phyloP scores from a whole-genome alignment of 2,888 invertebrate species.

The Heteromyza rotundicornis region DNA sequence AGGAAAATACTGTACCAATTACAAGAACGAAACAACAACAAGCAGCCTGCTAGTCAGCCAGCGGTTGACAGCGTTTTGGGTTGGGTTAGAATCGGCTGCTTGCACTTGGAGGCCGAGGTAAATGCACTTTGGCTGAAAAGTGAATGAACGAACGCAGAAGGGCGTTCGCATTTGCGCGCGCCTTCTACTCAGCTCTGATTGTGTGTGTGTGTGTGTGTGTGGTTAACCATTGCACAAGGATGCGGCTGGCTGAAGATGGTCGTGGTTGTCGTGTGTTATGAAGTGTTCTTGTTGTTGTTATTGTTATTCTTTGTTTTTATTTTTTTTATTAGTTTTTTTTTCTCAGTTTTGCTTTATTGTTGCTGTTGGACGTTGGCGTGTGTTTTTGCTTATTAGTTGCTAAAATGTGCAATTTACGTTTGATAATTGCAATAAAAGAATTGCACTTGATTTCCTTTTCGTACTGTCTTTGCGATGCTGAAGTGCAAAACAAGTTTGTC shows the following conservation, averaged over 20 bases:
- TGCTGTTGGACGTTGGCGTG: conserved; percentile 15
- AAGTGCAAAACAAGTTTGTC: conserved; percentile 16
- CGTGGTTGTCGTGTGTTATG: neutral
- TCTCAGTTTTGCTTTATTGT: conserved; percentile 6
- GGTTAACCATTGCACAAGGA: conserved; percentile 34
- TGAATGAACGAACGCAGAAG: conserved; percentile 40
- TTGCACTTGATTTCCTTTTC: neutral
- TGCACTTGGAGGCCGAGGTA: conserved; percentile 26
- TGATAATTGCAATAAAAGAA: conserved; percentile 28
- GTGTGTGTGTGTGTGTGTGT: conserved; percentile 21
- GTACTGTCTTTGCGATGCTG: neutral
- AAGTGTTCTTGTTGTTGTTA: neutral
- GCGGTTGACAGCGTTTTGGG: conserved; percentile 11
- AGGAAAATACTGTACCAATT: conserved; percentile 18
- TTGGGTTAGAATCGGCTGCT: conserved; percentile 8
- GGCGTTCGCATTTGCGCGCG: conserved; percentile 29
- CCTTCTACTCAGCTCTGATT: too few relatives aligned
- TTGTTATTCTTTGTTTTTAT: conserved; percentile 1
- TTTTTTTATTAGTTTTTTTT: conserved; percentile 4
- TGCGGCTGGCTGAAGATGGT: conserved; percentile 20
- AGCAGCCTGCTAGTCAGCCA: conserved; percentile 7
- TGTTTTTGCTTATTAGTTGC: conserved; percentile 24
- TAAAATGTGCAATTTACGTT: conserved; percentile 34
- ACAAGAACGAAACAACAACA: neutral
- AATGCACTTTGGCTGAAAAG: conserved; percentile 38